Conservation (phyloP, 2,888 invertebrate genomes). For the Clunio marinus region DNA sequence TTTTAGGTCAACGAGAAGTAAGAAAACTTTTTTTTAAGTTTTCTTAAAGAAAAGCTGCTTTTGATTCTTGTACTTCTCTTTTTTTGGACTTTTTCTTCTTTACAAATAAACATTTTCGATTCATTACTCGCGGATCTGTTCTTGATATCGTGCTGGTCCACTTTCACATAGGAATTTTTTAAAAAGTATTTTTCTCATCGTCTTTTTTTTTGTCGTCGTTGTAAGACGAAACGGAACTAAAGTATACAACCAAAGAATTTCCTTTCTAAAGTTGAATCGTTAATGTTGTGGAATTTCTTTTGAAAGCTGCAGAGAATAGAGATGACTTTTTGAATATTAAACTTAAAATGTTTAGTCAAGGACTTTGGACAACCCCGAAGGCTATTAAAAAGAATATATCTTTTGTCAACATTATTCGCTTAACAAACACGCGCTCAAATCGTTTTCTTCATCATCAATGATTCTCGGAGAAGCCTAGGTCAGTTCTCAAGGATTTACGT, state of each 20-base stretch:
- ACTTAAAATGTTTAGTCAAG: neutral
- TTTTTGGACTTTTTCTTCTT: neutral
- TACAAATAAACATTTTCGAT: neutral
- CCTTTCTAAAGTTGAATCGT: slow-evolving; percentile 28
- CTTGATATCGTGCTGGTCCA: slow-evolving; percentile 27
- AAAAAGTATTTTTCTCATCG: neutral
- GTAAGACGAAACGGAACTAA: slow-evolving; percentile 1
- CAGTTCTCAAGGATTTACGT: slow-evolving; percentile 34
- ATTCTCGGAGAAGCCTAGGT: slow-evolving; percentile 34
- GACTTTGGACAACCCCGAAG: neutral
- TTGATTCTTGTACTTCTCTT: slow-evolving; percentile 9
- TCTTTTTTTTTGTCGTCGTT: neutral
- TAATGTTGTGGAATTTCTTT: neutral
- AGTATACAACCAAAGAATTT: neutral
- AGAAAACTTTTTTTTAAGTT: neutral
- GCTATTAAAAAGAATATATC: slow-evolving; percentile 19
- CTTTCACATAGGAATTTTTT: slow-evolving; percentile 34
- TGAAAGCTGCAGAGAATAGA: neutral
- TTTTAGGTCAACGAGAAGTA: slow-evolving; percentile 30
- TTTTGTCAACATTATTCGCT: slow-evolving; percentile 24
- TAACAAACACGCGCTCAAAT: neutral
- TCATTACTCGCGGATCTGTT: neutral
- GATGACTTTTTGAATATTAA: neutral
- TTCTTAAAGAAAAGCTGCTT: neutral
- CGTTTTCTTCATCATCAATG: slow-evolving; percentile 29